Evolutionary conservation across 2,797 vertebrate species (phyloP), one percentile per base, ranked within the genome.

Genomic region (Stomatorhinus walkeri): DNA sequence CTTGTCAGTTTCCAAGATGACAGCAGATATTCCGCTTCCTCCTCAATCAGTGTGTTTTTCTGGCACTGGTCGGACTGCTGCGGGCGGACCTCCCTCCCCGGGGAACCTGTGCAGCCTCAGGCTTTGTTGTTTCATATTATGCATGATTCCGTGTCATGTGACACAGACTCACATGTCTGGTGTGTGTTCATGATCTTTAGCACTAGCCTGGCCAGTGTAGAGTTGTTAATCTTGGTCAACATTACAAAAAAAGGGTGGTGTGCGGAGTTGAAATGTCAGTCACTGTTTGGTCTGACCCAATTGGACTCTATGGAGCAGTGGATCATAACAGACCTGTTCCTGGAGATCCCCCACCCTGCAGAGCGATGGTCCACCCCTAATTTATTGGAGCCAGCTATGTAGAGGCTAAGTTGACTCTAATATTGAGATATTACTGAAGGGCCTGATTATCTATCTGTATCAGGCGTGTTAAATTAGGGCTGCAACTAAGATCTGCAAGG

Each of bases 11-110:
- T 86, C 76, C 52, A 87, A 86, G 46, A 91, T 88, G 91, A 91
- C 90, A 91, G 90, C 90, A 81, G 89, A 90, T 91, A 89, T 92
- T 91, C 90, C 89, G 90, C 91, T 92, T 91, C 85, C 90, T 88
- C 51, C 49, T 89, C 84, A 81, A 24, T 76, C 43, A 83, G n/a
- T 32, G 54, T 85, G 46, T 54, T 81, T 81, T 46, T 19, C 51
- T 85, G 4, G 9, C 22, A 6, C 49, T 16, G 48, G 4, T 8
- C 10, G 1, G 76, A 40, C 40, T 3, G 40, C 76, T 16, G 32
- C 5, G 28, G 36, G 14, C 32, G 14, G 12, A 2, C 7, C 28
- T 76, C 68, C 4, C 14, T 36, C 28, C 64, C 64, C 12, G 1
- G 36, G 4, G 7, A 81, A 46, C 40, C 16, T 9, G 40, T 2